Evolutionary conservation across 2,888 invertebrate genomes (phyloP), one percentile per base, ranked within the genome.

Genomic region (Prosapia bicincta): DNA sequence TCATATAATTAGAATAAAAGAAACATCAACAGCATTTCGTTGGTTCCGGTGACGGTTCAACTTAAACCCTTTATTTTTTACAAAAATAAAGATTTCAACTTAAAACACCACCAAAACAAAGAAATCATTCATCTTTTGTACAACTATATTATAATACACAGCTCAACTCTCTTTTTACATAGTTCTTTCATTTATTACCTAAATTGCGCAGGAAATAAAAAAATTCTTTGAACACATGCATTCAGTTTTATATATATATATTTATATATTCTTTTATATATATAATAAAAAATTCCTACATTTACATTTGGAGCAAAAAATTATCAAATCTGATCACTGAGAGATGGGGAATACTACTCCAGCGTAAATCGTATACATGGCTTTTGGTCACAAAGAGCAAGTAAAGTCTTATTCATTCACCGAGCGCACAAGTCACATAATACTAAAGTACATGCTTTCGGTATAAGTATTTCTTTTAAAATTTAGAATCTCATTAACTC

Each of bases 1-100:
- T 80, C 79, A 78, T 80, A 80, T 80, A 75, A 79, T 80, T 78
- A 79, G 79, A 80, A 79, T 80, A 80, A 80, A 80, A 79, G 79
- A 80, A 80, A 80, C 79, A 79, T 79, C 79, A 80, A 80, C 80
- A 80, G 79, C 78, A 74, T 76, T 77, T 54, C 79, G 79, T 79
- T 78, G 79, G 79, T 78, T 74, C 72, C 76, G n/a, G 54, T 15
- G n/a, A 26, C 25, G 71, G 1, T 24, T 71, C 24, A 30, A 71
- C 23, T 54, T 54, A 9, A 54, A 54, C 54, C 3, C 54, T 54
- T 54, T 5, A 9, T 9, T 20, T 54, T 54, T 54, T 20, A 54
- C 13, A 54, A 54, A 54, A 54, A 20, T 20, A 54, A 54, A 54
- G 54, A 5, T 54, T 54, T 9, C 54, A 54, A 54, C 20, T 54